These are phyloP conservation scores for Poeciliopsis retropinna DNA, from an alignment of 2,113 vertebrate genomes.

Conservation along the genomic window DNA sequence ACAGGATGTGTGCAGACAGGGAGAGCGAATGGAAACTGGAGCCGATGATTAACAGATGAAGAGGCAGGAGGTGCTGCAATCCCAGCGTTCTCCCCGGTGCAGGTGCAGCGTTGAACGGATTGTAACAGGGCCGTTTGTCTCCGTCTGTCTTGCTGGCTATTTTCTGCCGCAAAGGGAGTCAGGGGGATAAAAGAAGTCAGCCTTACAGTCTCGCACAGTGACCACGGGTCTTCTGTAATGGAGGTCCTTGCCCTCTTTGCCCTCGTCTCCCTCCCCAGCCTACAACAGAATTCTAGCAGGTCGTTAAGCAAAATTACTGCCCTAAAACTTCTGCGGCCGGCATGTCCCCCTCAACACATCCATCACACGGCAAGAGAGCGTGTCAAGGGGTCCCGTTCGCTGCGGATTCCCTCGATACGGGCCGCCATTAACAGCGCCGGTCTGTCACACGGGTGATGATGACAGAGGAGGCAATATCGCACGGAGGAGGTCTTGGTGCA, in stretches of 20 bases:
- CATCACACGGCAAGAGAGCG: slow-evolving; percentile 48
- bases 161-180: slow-evolving; percentile 29
- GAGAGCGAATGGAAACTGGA: slow-evolving; percentile 41
- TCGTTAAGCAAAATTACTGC: slow-evolving; percentile 73
- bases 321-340: slow-evolving; percentile 56
- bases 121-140: slow-evolving; percentile 62
- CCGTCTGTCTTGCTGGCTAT: slow-evolving; percentile 48
- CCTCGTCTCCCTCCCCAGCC: slow-evolving; percentile 15
- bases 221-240: slow-evolving; percentile 35
- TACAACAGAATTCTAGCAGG: slow-evolving; percentile 34
- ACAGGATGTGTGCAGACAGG: slow-evolving; percentile 16
- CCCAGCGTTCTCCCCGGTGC: slow-evolving; percentile 35
- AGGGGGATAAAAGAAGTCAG: slow-evolving; percentile 10
- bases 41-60: slow-evolving; percentile 41
- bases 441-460: slow-evolving; percentile 41
- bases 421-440: slow-evolving; percentile 8
- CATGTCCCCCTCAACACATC: slow-evolving; percentile 49
- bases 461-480: slow-evolving; percentile 47
- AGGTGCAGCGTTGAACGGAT: slow-evolving; percentile 52
- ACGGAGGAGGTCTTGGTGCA: slow-evolving; percentile 1
- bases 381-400: slow-evolving; percentile 23
- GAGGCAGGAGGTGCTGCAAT: slow-evolving; percentile 28
- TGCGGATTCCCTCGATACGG: slow-evolving; percentile 21
- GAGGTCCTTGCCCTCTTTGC: slow-evolving; percentile 16
- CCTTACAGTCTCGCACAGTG: slow-evolving; percentile 21